Evolutionary conservation across 1,140 invertebrate genomes (phyloP), one percentile per base, ranked within the genome.

Genomic region (Capitella teleta): DNA sequence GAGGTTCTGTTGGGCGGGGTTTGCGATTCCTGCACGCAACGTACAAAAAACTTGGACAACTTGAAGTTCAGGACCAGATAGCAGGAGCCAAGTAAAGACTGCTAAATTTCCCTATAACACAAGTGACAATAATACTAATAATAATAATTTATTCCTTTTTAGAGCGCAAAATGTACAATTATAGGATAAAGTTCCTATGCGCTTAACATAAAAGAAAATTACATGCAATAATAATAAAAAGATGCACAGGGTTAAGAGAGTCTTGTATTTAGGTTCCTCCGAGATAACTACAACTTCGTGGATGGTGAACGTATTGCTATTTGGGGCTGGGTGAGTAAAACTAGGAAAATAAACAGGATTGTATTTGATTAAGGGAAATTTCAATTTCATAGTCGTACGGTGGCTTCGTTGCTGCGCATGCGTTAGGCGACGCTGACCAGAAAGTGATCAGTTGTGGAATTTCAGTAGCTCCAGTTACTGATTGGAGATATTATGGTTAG

Each of bases 21-120:
- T 82, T 90, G 55, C 79, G 82, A 36, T 77, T 86, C 16, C 73
- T 88, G 30, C 83, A 90, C 58, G 81, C 87, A 58, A 77, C 94
- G n/a, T 89, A 90, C 63, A 80, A 82, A 55, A 77, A 80, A 30
- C 74, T 94, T 1, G 90, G 90, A 1, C 82, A 82, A 2, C 79
- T 86, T 0, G 90, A 95, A 72, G 83, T 92, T 2, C 80, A 84
- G 16, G 91, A 95, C 72, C 86, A 92, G 64, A 70, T 94, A 14
- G 85, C 87, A 74, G 89, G 91, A 18, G 85, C 84, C 14, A 84
- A 87, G 84, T 40, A 23, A 40, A 10, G 6, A 45, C 28, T 38
- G 24, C 23, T n/a, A n/a, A 49, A 34, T 30, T 25, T 40, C 4
- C 5, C 32, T 23, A 14, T 10, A 16, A 40, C 41, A 44, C 26